Evolutionary conservation across 2,113 vertebrate species (phyloP).

Genomic region (Malaclemys terrapin): DNA sequence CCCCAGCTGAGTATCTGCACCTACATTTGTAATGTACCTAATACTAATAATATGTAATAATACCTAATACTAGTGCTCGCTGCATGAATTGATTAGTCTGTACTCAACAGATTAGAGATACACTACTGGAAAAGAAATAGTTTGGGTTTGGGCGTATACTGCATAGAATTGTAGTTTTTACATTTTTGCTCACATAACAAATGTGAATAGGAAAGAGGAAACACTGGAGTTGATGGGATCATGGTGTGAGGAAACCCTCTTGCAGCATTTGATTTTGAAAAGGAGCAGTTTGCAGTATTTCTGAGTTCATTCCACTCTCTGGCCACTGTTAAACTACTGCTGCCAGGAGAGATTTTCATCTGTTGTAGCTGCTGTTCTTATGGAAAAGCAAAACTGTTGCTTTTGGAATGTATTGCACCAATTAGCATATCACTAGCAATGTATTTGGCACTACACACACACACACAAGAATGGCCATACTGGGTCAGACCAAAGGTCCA

Average conservation of each 20-base stretch:
- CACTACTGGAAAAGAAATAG: not conserved
- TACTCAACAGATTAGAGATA: not conserved
- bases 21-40: not conserved
- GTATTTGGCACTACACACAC: too few species aligned
- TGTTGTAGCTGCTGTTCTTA: too few species aligned
- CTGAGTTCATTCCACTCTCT: too few species aligned
- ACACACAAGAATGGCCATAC: too few species aligned
- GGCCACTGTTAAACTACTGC: too few species aligned
- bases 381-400: too few species aligned
- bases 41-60: not conserved
- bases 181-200: not conserved
- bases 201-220: not conserved
- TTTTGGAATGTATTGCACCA: too few species aligned
- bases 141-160: not conserved
- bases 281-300: too few species aligned
- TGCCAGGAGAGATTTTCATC: too few species aligned
- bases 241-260: not conserved
- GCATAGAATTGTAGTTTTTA: not conserved
- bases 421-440: too few species aligned
- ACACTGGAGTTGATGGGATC: not conserved
- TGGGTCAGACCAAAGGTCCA: too few species aligned
- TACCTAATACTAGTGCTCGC: not conserved
- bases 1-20: not conserved
- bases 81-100: not conserved
- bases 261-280: not conserved